Evolutionary conservation across 2,113 vertebrate genomes (phyloP), one percentile per base, ranked within the genome.

Genomic region (Empidonax alnorum): DNA sequence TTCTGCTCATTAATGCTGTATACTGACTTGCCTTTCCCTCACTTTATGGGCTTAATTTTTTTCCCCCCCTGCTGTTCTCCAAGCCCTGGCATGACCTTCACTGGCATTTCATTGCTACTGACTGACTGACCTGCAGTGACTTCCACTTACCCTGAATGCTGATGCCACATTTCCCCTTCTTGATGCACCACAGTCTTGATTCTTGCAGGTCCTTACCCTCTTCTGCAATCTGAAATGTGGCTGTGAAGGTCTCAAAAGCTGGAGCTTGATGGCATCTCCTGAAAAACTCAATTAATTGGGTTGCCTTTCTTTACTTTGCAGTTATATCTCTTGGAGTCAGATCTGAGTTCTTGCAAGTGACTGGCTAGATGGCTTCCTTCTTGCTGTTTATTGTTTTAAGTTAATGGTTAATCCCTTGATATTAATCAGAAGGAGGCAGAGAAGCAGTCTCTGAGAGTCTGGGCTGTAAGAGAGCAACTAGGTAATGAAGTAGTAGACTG

Each of bases 61-160:
- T 46, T 14, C 55, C 12, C 8, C 30, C 6, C n/a, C 52, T 56
- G 28, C 44, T 56, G 58, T 0, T 0, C 31, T 74, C 24, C 1
- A 4, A 81, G 42, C 75, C 35, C 25, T 55, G 80, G 63, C 33
- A 5, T 68, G 62, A 72, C 67, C 58, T 41, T 50, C 35, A 33
- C 24, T 67, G 83, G 42, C 33, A 15, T 82, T 92, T 79, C n/a
- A 10, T 37, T 63, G 80, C 76, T 68, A 14, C 83, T 0, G 1
- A 52, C 63, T 8, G 13, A 22, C 42, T 84, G 77, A 53, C 63
- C 25, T 84, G 39, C 63, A 47, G 17, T 10, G 35, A 61, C 55
- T 71, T 62, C 65, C 22, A 61, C 55, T 61, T 55, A 20, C 46
- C 12, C 20, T 35, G n/a, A 28, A 6, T 59, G 31, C 56, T 78